Evolutionary conservation across 2,797 vertebrate genomes (phyloP), one percentile per base, ranked within the genome.

Genomic region (Simalia tracyae): DNA sequence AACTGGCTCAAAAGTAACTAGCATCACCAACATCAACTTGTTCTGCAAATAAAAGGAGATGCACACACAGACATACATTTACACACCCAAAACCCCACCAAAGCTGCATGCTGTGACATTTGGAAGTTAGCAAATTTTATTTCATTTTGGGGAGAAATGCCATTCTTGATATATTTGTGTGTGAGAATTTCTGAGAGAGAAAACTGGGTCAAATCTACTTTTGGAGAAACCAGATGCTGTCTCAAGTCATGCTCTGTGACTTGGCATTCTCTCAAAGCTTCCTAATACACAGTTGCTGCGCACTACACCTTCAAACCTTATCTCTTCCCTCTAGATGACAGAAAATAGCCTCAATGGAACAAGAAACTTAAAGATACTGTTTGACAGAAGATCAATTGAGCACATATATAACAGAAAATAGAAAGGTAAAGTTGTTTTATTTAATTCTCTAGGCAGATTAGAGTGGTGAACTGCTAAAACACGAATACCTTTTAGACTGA

Each of bases 381-480:
- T 94, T 95, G 94, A 97, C 94, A 95, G 94, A 95, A 95, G 95
- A 97, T 95, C 94, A 95, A 95, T 94, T 94, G 89, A 92, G 90
- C 93, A 66, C 84, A 95, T 92, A 88, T 92, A 92, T 91, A 90
- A 91, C 46, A 95, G 86, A 92, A 88, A 88, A 84, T 36, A 87
- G 36, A 95, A 95, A 95, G 93, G 88, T 89, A 94, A 84, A 0
- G 0, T 87, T 96, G 93, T 93, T 96, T 95, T 96, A 93, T 93
- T 93, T 95, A 95, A 91, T 95, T 91, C 95, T 96, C 94, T 90
- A 92, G 93, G 89, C 64, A 96, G 93, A 94, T 91, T 66, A 26
- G 92, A 94, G 95, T 76, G 26, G 72, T 92, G 95, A 76, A 91
- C 90, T 95, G 92, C 87, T 95, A 95, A 96, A 95, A 89, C 88